These are phyloP conservation scores for Drosophila sechellia DNA, from an alignment of 1,140 invertebrate species.

Conservation along the genomic window DNA sequence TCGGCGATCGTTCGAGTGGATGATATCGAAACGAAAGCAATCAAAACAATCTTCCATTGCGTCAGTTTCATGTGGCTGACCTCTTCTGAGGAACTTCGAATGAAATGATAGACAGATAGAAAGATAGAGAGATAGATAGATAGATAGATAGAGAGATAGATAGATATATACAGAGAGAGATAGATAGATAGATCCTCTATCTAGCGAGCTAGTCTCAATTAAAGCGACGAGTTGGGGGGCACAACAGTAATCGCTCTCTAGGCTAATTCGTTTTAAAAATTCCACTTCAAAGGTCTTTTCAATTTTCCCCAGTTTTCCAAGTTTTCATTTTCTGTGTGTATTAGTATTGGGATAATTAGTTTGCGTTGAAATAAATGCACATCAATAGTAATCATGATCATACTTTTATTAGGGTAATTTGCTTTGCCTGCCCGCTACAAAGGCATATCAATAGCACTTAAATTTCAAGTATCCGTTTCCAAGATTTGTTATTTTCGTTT, in stretches of 20 bases:
- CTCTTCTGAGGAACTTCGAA: constrained; percentile 16
- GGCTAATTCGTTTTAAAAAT: constrained; percentile 13
- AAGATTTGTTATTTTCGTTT: background rate
- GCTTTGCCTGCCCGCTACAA: background rate
- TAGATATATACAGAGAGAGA: background rate
- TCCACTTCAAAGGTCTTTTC: constrained; percentile 1
- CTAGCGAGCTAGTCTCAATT: constrained; percentile 9
- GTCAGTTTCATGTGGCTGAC: constrained; percentile 33
- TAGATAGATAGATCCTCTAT: background rate
- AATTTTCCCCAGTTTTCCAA: background rate
- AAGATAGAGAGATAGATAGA: no score
- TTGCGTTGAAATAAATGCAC: no score
- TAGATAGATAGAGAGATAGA: no score
- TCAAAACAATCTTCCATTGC: constrained; percentile 22
- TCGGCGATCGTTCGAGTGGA: background rate
- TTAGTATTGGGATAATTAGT: no score
- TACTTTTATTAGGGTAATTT: constrained; percentile 2
- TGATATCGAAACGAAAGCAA: constrained; percentile 13
- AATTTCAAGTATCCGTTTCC: background rate
- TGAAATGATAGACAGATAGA: background rate
- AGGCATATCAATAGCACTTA: background rate
- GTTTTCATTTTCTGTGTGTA: no score
- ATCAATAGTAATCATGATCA: background rate
- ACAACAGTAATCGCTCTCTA: constrained; percentile 5
- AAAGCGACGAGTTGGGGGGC: constrained; percentile 7